phyloP scores from a whole-genome alignment of 1,140 invertebrate species.

The Cydia pomonella region DNA sequence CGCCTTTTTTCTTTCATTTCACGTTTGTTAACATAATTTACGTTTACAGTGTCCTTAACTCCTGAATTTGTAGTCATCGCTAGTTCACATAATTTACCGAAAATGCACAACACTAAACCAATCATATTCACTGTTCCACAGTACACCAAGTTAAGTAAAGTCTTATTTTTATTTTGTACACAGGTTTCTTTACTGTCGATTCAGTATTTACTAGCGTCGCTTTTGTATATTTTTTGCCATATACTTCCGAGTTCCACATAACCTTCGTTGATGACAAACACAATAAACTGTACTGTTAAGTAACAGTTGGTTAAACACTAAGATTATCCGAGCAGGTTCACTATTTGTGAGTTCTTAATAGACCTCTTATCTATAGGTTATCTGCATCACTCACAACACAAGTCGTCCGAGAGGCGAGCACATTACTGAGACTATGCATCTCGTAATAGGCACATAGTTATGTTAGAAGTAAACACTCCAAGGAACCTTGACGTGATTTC shows the following conservation, averaged over 20 bases:
- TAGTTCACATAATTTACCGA: slow-evolving; percentile 59
- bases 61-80: slow-evolving; percentile 48
- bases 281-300: slow-evolving; percentile 9
- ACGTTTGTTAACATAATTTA: slow-evolving; percentile 36
- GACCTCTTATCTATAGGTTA: slow-evolving; percentile 60
- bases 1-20: slow-evolving; percentile 39
- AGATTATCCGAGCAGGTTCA: slow-evolving; percentile 31
- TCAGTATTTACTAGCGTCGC: slow-evolving; percentile 34
- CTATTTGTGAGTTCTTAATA: slow-evolving; percentile 36
- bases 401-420: slow-evolving; percentile 40
- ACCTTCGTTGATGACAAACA: slow-evolving; percentile 36
- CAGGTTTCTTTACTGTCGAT: slow-evolving; percentile 36
- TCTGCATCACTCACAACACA: slow-evolving; percentile 38
- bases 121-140: slow-evolving; percentile 54
- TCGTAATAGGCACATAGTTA: slow-evolving; percentile 30
- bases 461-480: slow-evolving; percentile 40
- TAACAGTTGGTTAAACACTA: slow-evolving; percentile 15
- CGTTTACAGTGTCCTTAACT: slow-evolving; percentile 34
- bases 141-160: slow-evolving; percentile 34
- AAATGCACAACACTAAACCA: slow-evolving; percentile 60
- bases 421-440: slow-evolving; percentile 48
- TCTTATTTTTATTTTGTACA: slow-evolving; percentile 52
- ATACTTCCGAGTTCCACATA: slow-evolving; percentile 39
- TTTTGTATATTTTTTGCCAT: slow-evolving; percentile 33
- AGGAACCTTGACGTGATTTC: slow-evolving; percentile 59